Evolutionary conservation across 1,140 invertebrate genomes (phyloP).

Genomic region (Drosophila malerkotliana): DNA sequence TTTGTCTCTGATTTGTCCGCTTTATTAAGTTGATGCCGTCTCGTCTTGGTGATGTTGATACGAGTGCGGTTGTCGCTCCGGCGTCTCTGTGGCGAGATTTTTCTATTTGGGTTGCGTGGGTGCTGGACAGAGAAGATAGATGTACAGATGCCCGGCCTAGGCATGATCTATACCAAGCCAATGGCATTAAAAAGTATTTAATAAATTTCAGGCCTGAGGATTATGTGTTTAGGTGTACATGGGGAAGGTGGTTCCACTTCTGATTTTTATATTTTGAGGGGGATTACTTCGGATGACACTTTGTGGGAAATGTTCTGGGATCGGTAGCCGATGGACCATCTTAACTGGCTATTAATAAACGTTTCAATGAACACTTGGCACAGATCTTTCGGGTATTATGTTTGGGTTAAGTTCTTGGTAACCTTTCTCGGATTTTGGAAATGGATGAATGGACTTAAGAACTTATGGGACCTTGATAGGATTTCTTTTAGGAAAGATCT

Average conservation of each 20-base stretch:
- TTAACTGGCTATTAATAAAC: constrained; percentile 62
- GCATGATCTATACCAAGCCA: constrained; percentile 45
- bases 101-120: constrained; percentile 60
- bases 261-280: constrained; percentile 28
- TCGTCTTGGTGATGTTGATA: constrained; percentile 35
- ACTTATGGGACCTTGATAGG: constrained; percentile 13
- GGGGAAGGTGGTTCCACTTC: constrained; percentile 37
- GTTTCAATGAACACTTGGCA: constrained; percentile 59
- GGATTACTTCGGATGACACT: constrained; percentile 59
- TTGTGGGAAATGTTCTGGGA: constrained; percentile 71
- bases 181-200: constrained; percentile 77
- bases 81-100: constrained; percentile 57
- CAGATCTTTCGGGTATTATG: constrained; percentile 32
- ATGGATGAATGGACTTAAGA: constrained; percentile 26
- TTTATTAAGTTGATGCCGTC: constrained; percentile 69
- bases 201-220: constrained; percentile 69
- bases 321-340: constrained; percentile 24
- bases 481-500: neutral
- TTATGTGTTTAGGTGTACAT: constrained; percentile 58
- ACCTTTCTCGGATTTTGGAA: constrained; percentile 34
- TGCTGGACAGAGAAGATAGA: constrained; percentile 40
- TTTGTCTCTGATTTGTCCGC: constrained; percentile 76
- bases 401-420: constrained; percentile 57
- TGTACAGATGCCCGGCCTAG: constrained; percentile 40
- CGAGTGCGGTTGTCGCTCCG: neutral